These are phyloP conservation scores for Plagodis pulveraria DNA, from an alignment of 2,888 invertebrate species.

Conservation along the genomic window DNA sequence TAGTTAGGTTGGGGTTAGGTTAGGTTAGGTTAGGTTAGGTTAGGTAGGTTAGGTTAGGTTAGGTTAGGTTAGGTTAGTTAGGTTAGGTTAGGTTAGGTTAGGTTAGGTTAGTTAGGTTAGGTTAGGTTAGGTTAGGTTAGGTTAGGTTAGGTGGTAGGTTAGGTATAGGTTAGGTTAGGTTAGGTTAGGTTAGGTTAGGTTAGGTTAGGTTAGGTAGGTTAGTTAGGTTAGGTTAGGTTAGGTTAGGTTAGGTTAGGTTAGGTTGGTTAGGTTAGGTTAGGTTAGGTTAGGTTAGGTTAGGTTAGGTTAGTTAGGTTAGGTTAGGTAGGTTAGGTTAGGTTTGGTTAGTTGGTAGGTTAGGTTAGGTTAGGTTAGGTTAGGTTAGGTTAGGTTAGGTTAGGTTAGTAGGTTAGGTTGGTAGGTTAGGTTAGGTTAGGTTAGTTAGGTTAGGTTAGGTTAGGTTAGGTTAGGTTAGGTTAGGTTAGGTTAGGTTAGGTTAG, in stretches of 20 bases:
- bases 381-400: too few species aligned
- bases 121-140: constrained; percentile 40
- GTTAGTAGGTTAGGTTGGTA: too few species aligned
- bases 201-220: constrained; percentile 28
- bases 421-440: too few species aligned
- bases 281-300: too few species aligned
- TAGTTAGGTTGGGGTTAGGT: constrained; percentile 30
- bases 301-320: too few species aligned
- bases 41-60: constrained; percentile 32
- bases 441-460: too few species aligned
- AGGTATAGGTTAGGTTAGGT: constrained; percentile 34
- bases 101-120: constrained; percentile 32
- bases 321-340: too few species aligned
- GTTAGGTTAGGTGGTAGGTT: constrained; percentile 37
- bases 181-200: constrained; percentile 21
- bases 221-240: constrained; percentile 29
- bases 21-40: constrained; percentile 35
- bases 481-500: too few species aligned
- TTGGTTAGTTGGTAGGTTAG: too few species aligned
- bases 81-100: constrained; percentile 35
- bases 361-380: too few species aligned
- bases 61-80: constrained; percentile 24
- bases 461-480: too few species aligned
- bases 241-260: constrained; percentile 19
- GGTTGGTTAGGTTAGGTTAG: too few species aligned